Evolutionary conservation across 2,888 invertebrate species (phyloP), one percentile per base, ranked within the genome.

Genomic region (Podotricha telesiphe): DNA sequence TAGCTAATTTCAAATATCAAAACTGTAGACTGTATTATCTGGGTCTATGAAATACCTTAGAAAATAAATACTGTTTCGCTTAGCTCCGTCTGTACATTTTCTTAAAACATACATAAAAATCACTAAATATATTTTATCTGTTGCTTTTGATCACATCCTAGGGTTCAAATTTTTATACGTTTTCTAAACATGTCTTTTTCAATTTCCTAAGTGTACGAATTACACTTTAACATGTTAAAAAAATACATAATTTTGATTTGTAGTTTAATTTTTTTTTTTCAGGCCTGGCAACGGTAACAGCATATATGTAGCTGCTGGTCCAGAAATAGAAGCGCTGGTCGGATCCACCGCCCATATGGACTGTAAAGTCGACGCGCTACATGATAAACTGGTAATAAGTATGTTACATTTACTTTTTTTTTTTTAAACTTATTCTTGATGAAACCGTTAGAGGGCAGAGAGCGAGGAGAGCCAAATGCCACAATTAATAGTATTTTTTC

Each of bases 361-460:
- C 82, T 92, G 93, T 82, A 93, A 93, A 79, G 93, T 92, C 40
- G 92, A 92, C 68, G 91, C 92, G 0, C 82, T 93, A 8, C 93
- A 93, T 72, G 93, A 93, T 83, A 93, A 93, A 88, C 82, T 93
- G 89, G 93, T 93, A 88, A 88, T 84, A 82, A 82, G 79, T 82
- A 82, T 84, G 80, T 82, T 78, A 75, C 73, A 45, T 59, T 59
- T 45, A 0, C n/a, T 22, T 59, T 59, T 13, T 59, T 59, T 59
- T 42, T 8, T 58, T 59, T 7, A 0, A 7, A 1, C 2, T 42
- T 11, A 28, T 28, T 53, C 4, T 28, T 28, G 8, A 17, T 42
- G 2, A 17, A 2, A 17, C 4, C 3, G 15, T 17, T 8, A 17
- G 1, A 47, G 47, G 8, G 17, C 8, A 17, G 17, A 47, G 17